phyloP scores from a whole-genome alignment of 64 coral and sea anemone species.

The Catalaphyllia jardinei region DNA sequence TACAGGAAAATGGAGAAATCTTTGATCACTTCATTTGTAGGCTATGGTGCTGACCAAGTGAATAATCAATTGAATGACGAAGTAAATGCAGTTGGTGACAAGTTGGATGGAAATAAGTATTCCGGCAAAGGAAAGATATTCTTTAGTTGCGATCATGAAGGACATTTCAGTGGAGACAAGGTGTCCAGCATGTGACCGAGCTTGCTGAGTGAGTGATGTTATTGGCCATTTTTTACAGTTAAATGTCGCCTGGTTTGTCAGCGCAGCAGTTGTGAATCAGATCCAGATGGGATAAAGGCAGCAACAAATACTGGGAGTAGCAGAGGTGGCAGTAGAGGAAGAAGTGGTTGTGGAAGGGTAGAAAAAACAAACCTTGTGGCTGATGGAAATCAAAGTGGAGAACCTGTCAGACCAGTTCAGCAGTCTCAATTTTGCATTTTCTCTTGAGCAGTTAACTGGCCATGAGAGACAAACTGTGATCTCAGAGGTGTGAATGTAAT shows the following conservation, averaged over 20 bases:
- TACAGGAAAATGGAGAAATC: conserved; percentile 10
- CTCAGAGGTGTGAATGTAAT: background rate
- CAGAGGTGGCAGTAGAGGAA: background rate
- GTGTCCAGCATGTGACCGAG: background rate
- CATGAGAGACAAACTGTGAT: background rate
- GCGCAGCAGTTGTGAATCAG: background rate
- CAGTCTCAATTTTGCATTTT: background rate
- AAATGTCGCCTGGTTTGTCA: background rate
- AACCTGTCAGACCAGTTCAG: background rate
- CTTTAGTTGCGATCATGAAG: background rate
- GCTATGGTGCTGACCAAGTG: background rate
- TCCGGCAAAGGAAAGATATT: background rate
- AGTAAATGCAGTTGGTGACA: conserved; percentile 10
- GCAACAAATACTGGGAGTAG: background rate
- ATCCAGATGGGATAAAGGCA: background rate
- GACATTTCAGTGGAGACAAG: background rate
- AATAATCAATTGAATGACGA: background rate
- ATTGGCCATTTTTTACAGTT: background rate
- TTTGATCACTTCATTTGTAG: conserved; percentile 46
- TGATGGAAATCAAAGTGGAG: background rate
- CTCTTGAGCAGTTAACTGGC: background rate
- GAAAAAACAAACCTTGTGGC: background rate
- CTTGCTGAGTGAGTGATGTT: background rate
- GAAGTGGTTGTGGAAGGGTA: background rate
- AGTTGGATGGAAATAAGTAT: background rate